These are phyloP conservation scores for Drosophila fulvimacula DNA, from an alignment of 2,888 invertebrate species.

Conservation along the genomic window DNA sequence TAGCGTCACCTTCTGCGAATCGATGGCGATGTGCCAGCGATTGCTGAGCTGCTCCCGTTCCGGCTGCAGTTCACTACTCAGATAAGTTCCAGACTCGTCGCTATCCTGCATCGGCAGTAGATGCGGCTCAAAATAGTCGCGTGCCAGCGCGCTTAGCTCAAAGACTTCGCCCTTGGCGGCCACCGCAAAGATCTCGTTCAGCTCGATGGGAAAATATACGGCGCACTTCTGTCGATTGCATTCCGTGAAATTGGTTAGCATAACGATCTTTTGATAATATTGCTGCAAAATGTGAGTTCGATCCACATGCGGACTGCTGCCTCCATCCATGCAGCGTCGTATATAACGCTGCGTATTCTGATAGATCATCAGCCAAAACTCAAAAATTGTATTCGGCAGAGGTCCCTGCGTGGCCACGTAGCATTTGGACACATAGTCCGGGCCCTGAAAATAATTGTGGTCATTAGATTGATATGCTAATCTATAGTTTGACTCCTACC, in stretches of 20 bases:
- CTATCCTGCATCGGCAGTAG: slow-evolving; percentile 43
- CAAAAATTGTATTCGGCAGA: slow-evolving; percentile 93
- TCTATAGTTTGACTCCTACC: slow-evolving; percentile 85
- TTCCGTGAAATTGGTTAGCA: slow-evolving; percentile 96
- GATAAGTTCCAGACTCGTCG: slow-evolving; percentile 7
- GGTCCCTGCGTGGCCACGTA: slow-evolving; percentile 98
- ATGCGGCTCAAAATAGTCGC: slow-evolving; percentile 63
- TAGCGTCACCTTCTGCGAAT: slow-evolving; percentile 60
- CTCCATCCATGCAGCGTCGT: slow-evolving; percentile 68
- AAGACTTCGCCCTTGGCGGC: slow-evolving; percentile 78
- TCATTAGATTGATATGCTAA: not conserved
- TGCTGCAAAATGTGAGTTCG: slow-evolving; percentile 83
- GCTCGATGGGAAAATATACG: slow-evolving; percentile 91
- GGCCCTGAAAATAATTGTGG: slow-evolving; percentile 88
- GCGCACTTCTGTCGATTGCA: slow-evolving; percentile 95
- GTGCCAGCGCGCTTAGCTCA: slow-evolving; percentile 48
- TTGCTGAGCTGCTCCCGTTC: slow-evolving; percentile 38
- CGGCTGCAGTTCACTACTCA: slow-evolving; percentile 28
- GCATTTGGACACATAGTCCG: slow-evolving; percentile 93
- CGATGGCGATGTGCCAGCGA: slow-evolving; percentile 63
- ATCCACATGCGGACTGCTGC: slow-evolving; percentile 74
- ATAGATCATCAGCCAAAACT: slow-evolving; percentile 95
- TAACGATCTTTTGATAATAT: slow-evolving; percentile 88
- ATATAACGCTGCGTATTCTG: slow-evolving; percentile 85
- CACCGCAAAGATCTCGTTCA: slow-evolving; percentile 85